phyloP scores from a whole-genome alignment of 2,797 vertebrate genomes.

The Selene dorsalis region DNA sequence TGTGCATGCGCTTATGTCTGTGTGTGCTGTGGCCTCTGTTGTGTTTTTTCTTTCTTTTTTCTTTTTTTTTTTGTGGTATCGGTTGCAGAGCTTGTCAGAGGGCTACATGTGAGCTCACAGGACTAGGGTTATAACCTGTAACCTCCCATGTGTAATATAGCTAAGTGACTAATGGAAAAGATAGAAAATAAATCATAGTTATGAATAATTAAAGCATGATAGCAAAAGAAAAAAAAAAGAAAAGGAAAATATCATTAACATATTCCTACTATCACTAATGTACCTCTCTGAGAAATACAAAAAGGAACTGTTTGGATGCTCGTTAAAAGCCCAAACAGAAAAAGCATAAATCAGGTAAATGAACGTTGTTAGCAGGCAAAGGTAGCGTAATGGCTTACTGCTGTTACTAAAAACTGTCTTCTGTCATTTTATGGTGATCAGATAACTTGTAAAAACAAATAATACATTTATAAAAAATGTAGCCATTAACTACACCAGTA shows the following conservation, averaged over 20 bases:
- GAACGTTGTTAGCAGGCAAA: constrained; percentile 54
- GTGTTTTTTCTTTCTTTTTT: not conserved
- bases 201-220: constrained; percentile 27
- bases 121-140: not conserved
- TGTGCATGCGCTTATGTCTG: too few relatives aligned
- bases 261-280: constrained; percentile 38
- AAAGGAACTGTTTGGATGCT: constrained; percentile 26
- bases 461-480: constrained; percentile 54
- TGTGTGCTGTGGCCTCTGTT: too few relatives aligned
- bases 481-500: constrained; percentile 59
- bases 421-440: constrained; percentile 39
- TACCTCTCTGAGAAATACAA: constrained; percentile 34
- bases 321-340: constrained; percentile 35
- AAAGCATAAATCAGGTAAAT: constrained; percentile 42
- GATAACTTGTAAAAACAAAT: constrained; percentile 57
- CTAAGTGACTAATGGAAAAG: constrained; percentile 25
- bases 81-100: constrained; percentile 17
- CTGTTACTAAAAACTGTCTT: constrained; percentile 37
- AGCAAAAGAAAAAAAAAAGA: constrained; percentile 35
- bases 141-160: constrained; percentile 13
- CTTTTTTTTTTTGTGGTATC: too few relatives aligned
- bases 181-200: constrained; percentile 19
- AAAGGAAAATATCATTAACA: constrained; percentile 23
- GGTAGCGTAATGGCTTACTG: constrained; percentile 60
- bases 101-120: constrained; percentile 10